phyloP scores from a whole-genome alignment of 2,113 vertebrate species.

The Corapipo altera region DNA sequence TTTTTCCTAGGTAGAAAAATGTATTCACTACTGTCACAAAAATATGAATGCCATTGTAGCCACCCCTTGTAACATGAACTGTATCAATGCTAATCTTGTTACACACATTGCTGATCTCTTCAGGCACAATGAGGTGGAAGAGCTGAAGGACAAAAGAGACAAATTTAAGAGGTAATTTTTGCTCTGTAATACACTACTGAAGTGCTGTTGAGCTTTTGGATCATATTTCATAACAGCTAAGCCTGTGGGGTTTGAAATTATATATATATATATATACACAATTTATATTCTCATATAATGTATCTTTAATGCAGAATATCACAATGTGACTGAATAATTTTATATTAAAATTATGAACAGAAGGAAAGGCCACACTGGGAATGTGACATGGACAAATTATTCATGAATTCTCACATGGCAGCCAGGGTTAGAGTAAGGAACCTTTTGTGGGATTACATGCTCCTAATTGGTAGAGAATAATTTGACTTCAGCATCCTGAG shows the following conservation, averaged over 20 bases:
- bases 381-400: not conserved
- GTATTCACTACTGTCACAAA: conserved; percentile 91
- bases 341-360: not conserved
- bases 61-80: conserved; percentile 98
- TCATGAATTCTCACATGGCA: not conserved
- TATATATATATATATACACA: no score
- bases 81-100: conserved; percentile 93
- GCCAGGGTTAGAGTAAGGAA: not conserved
- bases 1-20: conserved; percentile 88
- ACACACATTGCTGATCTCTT: conserved; percentile 89
- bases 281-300: not conserved
- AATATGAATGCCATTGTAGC: conserved; percentile 95
- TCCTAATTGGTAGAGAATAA: not conserved
- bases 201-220: not conserved
- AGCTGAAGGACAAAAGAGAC: conserved; percentile 96
- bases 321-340: not conserved
- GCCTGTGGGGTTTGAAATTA: not conserved
- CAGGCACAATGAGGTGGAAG: conserved; percentile 91
- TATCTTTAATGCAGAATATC: not conserved
- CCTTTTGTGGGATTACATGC: not conserved
- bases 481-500: not conserved
- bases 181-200: not conserved
- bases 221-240: not conserved
- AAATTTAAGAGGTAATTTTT: conserved; percentile 92
- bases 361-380: not conserved